phyloP scores from a whole-genome alignment of 2,888 invertebrate species.

The Xanthia togata region DNA sequence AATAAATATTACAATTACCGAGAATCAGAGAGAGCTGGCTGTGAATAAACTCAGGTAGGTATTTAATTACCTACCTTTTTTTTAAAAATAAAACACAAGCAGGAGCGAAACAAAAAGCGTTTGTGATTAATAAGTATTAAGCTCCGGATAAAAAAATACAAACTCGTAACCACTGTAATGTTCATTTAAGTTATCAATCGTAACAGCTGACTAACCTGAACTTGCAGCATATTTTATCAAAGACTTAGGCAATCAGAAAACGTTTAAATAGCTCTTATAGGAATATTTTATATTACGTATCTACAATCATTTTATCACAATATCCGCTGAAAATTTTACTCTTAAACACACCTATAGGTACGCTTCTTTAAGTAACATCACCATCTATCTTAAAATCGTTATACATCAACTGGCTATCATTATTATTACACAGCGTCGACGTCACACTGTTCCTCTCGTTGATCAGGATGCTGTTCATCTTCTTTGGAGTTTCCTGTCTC shows the following conservation, averaged over 20 bases:
- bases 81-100: background rate
- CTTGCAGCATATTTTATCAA: background rate
- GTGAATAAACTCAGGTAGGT: background rate
- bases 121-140: background rate
- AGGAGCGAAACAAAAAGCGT: background rate
- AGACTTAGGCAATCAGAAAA: background rate
- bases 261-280: background rate
- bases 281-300: constrained; percentile 10
- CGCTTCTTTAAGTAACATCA: constrained; percentile 56
- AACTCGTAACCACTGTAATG: background rate
- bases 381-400: constrained; percentile 66
- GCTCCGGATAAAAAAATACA: background rate
- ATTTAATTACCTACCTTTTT: too few relatives aligned
- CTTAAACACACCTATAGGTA: too few relatives aligned
- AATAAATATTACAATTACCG: background rate
- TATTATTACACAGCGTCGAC: constrained; percentile 73
- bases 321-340: background rate
- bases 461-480: constrained; percentile 69
- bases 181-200: background rate
- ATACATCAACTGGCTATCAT: constrained; percentile 73
- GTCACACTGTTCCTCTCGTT: constrained; percentile 67
- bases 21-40: too few relatives aligned
- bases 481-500: constrained; percentile 74
- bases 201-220: background rate
- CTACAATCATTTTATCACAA: constrained; percentile 38